Evolutionary conservation across 2,113 vertebrate genomes (phyloP).

Genomic region (Tragelaphus scriptus): DNA sequence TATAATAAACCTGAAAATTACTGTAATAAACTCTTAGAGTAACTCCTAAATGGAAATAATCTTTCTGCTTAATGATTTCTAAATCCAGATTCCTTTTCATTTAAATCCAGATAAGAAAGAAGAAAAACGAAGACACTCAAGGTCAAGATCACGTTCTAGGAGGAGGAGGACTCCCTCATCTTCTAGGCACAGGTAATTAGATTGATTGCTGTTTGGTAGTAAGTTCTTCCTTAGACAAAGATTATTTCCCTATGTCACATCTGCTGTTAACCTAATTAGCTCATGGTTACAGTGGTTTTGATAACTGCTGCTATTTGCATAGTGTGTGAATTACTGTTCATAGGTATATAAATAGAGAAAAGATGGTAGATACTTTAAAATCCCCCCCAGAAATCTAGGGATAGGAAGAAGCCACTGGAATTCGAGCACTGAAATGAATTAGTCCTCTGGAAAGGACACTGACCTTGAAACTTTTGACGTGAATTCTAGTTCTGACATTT

Average conservation of each 20-base stretch:
- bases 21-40: neutral
- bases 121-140: constrained; percentile 94
- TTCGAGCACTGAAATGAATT: neutral
- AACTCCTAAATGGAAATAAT: neutral
- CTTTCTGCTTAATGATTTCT: neutral
- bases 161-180: constrained; percentile 93
- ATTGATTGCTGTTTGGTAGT: neutral
- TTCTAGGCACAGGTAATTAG: constrained; percentile 93
- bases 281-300: neutral
- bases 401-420: neutral
- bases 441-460: neutral
- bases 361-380: neutral
- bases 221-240: neutral
- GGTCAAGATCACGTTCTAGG: constrained; percentile 91
- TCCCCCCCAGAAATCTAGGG: neutral
- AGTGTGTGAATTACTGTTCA: neutral
- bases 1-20: neutral
- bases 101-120: constrained; percentile 92
- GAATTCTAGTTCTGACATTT: neutral
- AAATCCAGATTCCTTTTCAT: neutral
- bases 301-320: neutral
- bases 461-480: neutral
- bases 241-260: neutral
- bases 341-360: neutral
- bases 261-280: neutral